Percentiles rank a stretch among this genome's conserved stretches.
phyloP scores from a whole-genome alignment of 2,113 vertebrate genomes.

The Amazona vittata region DNA sequence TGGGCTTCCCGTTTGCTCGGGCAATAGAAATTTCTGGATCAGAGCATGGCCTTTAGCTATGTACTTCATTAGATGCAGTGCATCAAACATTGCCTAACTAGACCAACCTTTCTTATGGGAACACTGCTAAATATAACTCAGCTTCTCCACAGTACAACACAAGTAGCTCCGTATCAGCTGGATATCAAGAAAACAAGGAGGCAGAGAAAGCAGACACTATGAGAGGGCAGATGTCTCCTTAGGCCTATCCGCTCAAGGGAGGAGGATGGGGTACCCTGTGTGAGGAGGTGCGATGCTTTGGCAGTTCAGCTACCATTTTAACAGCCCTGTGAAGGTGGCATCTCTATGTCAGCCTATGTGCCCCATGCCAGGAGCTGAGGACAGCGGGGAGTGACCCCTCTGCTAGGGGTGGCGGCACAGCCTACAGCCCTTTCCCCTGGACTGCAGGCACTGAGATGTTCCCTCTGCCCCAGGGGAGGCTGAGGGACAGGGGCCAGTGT shows the following conservation, averaged over 20 bases:
- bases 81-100: not conserved
- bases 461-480: not conserved
- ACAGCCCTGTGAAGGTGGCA: not conserved
- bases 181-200: not conserved
- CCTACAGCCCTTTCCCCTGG: not conserved
- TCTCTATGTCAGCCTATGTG: fast-evolving
- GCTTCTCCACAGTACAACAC: not conserved
- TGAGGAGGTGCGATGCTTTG: not conserved
- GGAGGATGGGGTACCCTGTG: not conserved
- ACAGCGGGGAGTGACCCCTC: not conserved
- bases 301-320: not conserved
- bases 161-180: not conserved
- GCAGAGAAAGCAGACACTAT: not conserved
- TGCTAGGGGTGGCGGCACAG: not conserved
- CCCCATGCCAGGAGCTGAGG: not conserved
- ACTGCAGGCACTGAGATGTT: not conserved
- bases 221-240: not conserved
- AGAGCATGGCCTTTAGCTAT: not conserved
- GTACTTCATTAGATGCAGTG: not conserved
- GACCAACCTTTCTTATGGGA: not conserved
- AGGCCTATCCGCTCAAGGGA: not conserved
- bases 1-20: slow-evolving; percentile 4
- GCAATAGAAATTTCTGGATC: slow-evolving; percentile 1
- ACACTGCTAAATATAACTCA: slow-evolving; percentile 3
- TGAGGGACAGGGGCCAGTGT: not conserved